Percentiles rank a stretch among this genome's conserved stretches.
Conservation (phyloP, 2,888 invertebrate species). For the Limnephilus lunatus region DNA sequence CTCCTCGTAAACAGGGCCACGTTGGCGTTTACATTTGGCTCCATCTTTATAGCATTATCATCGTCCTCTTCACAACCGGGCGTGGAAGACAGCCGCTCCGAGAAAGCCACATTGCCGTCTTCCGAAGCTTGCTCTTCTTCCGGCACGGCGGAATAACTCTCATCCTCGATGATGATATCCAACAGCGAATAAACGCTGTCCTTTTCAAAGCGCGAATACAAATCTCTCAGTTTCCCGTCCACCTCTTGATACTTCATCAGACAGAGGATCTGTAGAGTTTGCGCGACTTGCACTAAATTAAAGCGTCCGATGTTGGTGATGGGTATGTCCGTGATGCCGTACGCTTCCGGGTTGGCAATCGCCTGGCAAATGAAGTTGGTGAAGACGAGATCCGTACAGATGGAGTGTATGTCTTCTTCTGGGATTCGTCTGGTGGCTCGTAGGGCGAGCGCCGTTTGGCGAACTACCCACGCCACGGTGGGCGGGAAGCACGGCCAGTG, state of each 20-base stretch:
- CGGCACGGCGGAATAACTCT: constrained; percentile 67
- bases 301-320: constrained; percentile 94
- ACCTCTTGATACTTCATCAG: constrained; percentile 88
- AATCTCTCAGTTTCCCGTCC: constrained; percentile 78
- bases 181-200: constrained; percentile 88
- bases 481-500: constrained; percentile 95
- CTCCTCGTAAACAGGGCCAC: constrained; percentile 71
- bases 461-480: constrained; percentile 92
- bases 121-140: constrained; percentile 45
- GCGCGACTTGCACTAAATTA: constrained; percentile 93
- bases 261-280: constrained; percentile 94
- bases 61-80: constrained; percentile 19
- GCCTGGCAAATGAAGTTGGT: constrained; percentile 97
- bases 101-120: not conserved
- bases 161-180: constrained; percentile 80
- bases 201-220: constrained; percentile 89
- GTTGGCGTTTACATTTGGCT: constrained; percentile 67
- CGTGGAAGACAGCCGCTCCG: not conserved
- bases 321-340: constrained; percentile 95
- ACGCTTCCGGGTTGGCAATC: constrained; percentile 96
- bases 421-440: constrained; percentile 71
- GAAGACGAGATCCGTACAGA: constrained; percentile 95
- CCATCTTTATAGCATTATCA: constrained; percentile 61
- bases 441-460: constrained; percentile 84
- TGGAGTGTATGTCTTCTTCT: constrained; percentile 78